Conservation (phyloP, 2,113 vertebrate species). For the Cheilinus undulatus region DNA sequence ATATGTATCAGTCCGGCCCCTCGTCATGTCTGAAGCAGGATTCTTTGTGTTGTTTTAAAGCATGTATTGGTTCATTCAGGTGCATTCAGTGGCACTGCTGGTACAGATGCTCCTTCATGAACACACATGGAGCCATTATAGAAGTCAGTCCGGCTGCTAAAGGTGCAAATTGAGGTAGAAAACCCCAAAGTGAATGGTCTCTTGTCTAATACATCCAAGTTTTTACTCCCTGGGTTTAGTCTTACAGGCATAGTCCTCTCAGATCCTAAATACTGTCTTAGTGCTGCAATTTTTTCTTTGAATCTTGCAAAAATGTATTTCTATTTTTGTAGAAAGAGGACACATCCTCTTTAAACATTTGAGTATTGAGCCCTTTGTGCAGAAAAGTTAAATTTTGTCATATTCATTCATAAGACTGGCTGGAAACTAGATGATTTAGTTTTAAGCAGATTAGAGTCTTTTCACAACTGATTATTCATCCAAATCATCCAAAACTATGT, state of each 20-base stretch:
- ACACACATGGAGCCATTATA: conserved; percentile 25
- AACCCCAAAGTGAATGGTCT: not conserved
- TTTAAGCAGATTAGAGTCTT: no score
- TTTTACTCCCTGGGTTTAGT: not conserved
- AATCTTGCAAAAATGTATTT: no score
- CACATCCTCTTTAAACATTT: no score
- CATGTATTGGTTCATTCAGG: not conserved
- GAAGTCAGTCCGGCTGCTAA: not conserved
- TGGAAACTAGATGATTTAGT: no score
- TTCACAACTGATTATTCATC: no score
- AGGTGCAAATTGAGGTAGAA: not conserved
- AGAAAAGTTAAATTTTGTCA: no score
- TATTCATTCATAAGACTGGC: no score
- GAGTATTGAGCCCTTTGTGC: no score
- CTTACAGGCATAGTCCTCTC: conserved; percentile 1
- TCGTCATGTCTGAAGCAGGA: not conserved
- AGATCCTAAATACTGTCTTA: not conserved
- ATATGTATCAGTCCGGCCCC: not conserved
- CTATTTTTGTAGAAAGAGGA: no score
- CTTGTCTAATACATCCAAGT: not conserved
- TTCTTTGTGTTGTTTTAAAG: not conserved
- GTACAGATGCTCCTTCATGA: not conserved
- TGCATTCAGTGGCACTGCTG: not conserved
- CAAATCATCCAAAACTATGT: no score
- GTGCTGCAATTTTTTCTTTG: not conserved